Conservation (phyloP, 2,888 invertebrate species). For the Acanthosepion esculentum region DNA sequence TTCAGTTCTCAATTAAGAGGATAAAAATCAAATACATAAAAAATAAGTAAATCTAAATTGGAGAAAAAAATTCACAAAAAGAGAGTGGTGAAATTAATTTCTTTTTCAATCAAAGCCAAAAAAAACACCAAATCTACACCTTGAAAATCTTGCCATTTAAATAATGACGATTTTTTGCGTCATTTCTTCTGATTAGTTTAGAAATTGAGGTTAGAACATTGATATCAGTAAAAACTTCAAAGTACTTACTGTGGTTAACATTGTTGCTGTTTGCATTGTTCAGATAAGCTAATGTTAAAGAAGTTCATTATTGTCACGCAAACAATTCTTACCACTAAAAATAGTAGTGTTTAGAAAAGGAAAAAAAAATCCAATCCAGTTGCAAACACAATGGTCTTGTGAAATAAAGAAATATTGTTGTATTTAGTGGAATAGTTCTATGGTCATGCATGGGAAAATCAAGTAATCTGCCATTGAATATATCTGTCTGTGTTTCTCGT, state of each 20-base stretch:
- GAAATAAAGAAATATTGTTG: background rate
- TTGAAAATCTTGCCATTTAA: background rate
- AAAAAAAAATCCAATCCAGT: background rate
- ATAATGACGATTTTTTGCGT: background rate
- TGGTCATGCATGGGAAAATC: background rate
- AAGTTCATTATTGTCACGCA: background rate
- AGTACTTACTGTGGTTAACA: background rate
- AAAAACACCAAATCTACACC: background rate
- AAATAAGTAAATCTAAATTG: background rate
- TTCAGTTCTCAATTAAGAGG: background rate
- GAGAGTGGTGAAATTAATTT: background rate
- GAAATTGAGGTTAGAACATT: background rate
- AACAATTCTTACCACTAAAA: background rate
- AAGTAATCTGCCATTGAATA: background rate
- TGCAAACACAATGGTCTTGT: background rate
- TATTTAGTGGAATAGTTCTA: slow-evolving; percentile 17
- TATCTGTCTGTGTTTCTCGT: background rate
- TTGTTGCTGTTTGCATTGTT: background rate
- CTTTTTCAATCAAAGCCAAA: background rate
- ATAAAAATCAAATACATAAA: background rate
- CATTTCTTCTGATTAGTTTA: background rate
- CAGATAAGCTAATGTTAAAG: background rate
- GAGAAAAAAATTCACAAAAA: background rate
- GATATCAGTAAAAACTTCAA: background rate
- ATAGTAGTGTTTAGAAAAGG: background rate